These are phyloP conservation scores for Drosophila ercepeae DNA, from an alignment of 1,140 invertebrate species.

Conservation along the genomic window DNA sequence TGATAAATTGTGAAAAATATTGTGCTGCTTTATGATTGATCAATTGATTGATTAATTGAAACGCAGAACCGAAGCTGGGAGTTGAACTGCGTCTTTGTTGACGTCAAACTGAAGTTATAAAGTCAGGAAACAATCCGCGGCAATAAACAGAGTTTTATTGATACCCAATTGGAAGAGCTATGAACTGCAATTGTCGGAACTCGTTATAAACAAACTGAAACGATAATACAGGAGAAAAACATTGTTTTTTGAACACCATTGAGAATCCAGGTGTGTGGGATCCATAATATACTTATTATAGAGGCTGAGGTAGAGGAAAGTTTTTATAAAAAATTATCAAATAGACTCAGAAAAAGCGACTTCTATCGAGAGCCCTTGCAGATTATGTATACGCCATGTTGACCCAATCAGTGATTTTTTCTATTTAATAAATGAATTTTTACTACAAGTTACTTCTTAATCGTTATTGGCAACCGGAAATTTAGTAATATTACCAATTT, in stretches of 20 bases:
- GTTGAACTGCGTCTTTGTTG: conserved; percentile 11
- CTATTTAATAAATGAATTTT: too few relatives aligned
- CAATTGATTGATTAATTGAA: conserved; percentile 39
- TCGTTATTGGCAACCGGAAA: too few relatives aligned
- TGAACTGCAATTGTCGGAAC: background rate
- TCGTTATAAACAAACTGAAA: background rate
- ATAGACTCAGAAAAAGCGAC: too few relatives aligned
- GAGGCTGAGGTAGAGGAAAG: background rate
- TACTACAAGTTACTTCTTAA: too few relatives aligned
- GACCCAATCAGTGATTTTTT: too few relatives aligned
- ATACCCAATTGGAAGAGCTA: conserved; percentile 4
- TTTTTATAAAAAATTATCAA: background rate
- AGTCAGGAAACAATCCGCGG: background rate
- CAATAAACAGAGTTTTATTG: conserved; percentile 31
- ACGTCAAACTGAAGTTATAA: conserved; percentile 30
- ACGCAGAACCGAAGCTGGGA: background rate
- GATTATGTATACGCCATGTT: background rate
- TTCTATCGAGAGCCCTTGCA: background rate
- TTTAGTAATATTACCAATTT: conserved; percentile 15
- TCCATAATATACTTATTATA: too few relatives aligned
- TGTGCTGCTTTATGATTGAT: conserved; percentile 12
- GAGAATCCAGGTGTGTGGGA: background rate
- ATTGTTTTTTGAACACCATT: background rate
- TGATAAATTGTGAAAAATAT: background rate
- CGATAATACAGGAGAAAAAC: background rate